Conservation (phyloP, 2,797 vertebrate species). For the Galago senegalensis region DNA sequence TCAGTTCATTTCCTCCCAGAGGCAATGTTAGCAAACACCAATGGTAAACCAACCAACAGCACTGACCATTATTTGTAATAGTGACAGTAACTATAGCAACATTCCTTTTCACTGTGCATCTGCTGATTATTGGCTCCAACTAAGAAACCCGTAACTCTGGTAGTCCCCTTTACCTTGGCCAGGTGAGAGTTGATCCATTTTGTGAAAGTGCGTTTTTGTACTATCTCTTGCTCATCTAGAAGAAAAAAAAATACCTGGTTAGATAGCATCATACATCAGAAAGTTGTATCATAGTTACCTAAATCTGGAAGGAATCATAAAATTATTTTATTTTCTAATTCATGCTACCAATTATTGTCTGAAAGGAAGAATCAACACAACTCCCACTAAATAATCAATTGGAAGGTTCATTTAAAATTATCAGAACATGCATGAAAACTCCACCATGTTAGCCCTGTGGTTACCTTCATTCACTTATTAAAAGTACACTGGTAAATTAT, state of each 20-base stretch:
- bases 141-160: background rate
- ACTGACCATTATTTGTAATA: background rate
- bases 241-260: constrained; percentile 73
- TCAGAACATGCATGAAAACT: background rate
- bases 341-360: constrained; percentile 32
- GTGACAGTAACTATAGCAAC: fast-evolving
- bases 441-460: background rate
- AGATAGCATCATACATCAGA: constrained; percentile 41
- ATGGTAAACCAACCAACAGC: background rate
- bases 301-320: background rate
- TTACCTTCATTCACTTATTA: background rate
- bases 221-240: constrained; percentile 98
- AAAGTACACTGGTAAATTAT: background rate
- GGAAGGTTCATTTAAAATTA: background rate
- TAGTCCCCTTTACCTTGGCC: constrained; percentile 93
- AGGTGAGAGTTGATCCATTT: constrained; percentile 99
- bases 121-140: background rate
- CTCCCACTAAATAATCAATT: background rate
- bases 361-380: background rate
- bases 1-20: background rate
- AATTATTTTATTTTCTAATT: constrained; percentile 50
- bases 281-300: background rate
- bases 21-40: background rate
- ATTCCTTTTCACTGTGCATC: background rate
- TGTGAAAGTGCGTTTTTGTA: constrained; percentile 99